Evolutionary conservation across 2,113 vertebrate genomes (phyloP).

Genomic region (Silurus glanis): DNA sequence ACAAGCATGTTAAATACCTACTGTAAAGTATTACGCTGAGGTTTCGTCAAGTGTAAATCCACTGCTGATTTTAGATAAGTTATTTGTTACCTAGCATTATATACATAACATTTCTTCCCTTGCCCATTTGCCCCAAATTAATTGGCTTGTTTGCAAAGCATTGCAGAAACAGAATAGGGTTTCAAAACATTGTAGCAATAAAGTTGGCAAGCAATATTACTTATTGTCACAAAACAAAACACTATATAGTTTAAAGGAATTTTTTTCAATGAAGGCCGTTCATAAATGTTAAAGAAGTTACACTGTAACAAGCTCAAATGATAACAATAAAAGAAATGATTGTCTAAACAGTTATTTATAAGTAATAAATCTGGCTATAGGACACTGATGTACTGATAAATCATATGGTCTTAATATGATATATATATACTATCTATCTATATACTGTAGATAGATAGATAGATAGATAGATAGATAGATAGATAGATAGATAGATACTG

Average conservation of each 20-base stretch:
- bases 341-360: slow-evolving; percentile 2
- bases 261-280: not conserved
- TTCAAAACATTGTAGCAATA: not conserved
- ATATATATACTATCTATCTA: too few relatives aligned
- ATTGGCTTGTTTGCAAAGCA: not conserved
- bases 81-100: not conserved
- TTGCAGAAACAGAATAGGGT: not conserved
- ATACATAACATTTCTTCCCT: not conserved
- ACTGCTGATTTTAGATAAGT: not conserved
- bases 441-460: too few relatives aligned
- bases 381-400: slow-evolving; percentile 34
- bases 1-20: slow-evolving; percentile 9
- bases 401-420: too few relatives aligned
- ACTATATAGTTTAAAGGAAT: not conserved
- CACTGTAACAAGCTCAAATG: not conserved
- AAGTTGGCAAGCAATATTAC: not conserved
- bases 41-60: not conserved
- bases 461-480: too few relatives aligned
- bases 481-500: too few relatives aligned
- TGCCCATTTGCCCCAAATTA: not conserved
- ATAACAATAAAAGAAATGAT: not conserved
- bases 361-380: slow-evolving; percentile 19
- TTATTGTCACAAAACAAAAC: not conserved
- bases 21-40: not conserved
- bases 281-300: not conserved